phyloP scores from a whole-genome alignment of 2,888 invertebrate species.

The Minunthozetes semirufus region DNA sequence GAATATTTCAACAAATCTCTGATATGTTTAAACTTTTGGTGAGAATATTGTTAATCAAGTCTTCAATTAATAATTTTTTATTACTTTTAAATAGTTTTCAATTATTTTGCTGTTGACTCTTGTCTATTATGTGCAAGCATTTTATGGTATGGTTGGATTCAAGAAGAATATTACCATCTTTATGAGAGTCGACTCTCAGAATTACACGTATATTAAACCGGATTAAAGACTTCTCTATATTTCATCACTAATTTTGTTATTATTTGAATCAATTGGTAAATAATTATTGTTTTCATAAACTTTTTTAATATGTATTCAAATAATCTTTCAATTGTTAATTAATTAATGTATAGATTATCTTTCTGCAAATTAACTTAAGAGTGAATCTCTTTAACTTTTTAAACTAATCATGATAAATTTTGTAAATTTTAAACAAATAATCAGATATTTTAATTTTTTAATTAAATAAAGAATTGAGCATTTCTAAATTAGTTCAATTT shows the following conservation, averaged over 20 bases:
- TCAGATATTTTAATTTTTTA: too few species aligned
- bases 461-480: too few species aligned
- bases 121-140: neutral
- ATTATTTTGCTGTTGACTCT: neutral
- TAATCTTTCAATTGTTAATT: too few species aligned
- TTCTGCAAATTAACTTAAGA: too few species aligned
- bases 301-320: too few species aligned
- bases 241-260: neutral
- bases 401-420: too few species aligned
- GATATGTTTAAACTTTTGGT: constrained; percentile 19
- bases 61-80: neutral
- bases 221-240: neutral
- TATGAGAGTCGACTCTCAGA: constrained; percentile 6
- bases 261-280: neutral
- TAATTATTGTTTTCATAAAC: too few species aligned
- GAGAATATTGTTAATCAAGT: neutral
- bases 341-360: too few species aligned
- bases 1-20: neutral
- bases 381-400: too few species aligned
- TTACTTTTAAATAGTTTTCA: neutral
- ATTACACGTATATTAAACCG: constrained; percentile 15
- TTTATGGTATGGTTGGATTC: constrained; percentile 18
- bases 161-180: constrained; percentile 25
- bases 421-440: too few species aligned
- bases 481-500: too few species aligned